A percentile compares a stretch with the other conserved stretches of the same genome.
Conservation (phyloP, 2,113 vertebrate genomes). For the human region DNA sequence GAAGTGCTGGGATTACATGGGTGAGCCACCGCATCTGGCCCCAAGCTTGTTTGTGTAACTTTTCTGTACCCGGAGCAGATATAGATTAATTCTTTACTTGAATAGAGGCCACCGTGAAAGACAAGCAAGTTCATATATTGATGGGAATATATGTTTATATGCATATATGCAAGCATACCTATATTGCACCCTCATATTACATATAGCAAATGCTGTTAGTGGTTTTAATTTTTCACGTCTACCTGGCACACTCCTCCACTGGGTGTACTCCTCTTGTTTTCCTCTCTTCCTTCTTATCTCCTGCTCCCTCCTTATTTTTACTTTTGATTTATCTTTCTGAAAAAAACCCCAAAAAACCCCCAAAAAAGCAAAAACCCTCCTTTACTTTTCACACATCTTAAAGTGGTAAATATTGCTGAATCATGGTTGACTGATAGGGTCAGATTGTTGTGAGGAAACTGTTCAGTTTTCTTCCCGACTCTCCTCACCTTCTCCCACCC, state of each 20-base stretch:
- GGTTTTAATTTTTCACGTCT: background rate
- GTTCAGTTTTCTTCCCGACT: rapidly evolving
- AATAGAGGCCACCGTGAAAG: background rate
- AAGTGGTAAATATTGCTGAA: background rate
- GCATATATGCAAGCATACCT: background rate
- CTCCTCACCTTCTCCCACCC: rapidly evolving
- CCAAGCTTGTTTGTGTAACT: background rate
- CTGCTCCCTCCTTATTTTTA: background rate
- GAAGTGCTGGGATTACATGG: too few relatives aligned
- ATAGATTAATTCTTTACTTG: background rate
- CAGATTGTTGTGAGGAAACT: background rate
- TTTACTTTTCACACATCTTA: background rate
- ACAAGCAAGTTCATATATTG: background rate
- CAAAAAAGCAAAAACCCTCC: rapidly evolving
- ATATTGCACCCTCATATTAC: background rate
- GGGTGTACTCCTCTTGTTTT: background rate
- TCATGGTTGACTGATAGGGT: background rate
- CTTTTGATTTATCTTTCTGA: background rate
- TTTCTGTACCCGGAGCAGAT: background rate
- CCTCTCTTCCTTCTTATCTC: background rate
- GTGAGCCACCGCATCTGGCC: too few relatives aligned
- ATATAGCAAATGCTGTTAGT: background rate
- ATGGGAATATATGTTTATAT: background rate
- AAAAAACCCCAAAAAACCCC: too few relatives aligned
- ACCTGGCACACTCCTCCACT: background rate